phyloP scores from a whole-genome alignment of 2,113 vertebrate genomes.

The Syngnathus scovelli region DNA sequence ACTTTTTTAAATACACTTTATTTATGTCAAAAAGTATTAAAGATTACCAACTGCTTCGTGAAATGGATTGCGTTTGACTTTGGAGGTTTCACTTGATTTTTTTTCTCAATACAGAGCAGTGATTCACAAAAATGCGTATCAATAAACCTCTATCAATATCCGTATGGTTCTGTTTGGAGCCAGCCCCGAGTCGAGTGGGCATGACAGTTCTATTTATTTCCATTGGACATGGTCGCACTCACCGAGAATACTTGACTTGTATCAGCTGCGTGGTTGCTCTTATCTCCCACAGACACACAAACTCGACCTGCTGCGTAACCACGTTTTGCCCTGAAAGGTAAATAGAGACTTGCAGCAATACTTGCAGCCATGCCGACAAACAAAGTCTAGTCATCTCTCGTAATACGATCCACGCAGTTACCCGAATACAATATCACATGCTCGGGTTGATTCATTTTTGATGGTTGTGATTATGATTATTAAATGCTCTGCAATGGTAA shows the following conservation, averaged over 20 bases:
- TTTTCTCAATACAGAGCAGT: background rate
- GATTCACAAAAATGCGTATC: background rate
- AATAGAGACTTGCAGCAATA: constrained; percentile 4
- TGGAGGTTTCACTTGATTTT: background rate
- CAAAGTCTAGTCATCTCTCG: constrained; percentile 19
- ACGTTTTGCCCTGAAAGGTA: constrained; percentile 1
- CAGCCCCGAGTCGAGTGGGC: background rate
- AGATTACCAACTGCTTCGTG: background rate
- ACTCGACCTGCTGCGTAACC: constrained; percentile 1
- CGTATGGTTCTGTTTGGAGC: background rate
- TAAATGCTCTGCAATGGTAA: constrained; percentile 63
- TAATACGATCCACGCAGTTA: constrained; percentile 34
- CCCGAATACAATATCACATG: constrained; percentile 36
- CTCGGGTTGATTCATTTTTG: constrained; percentile 41
- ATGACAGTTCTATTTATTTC: background rate
- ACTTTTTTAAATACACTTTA: background rate
- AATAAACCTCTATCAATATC: background rate
- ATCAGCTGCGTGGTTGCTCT: constrained; percentile 18
- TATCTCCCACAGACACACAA: constrained; percentile 10
- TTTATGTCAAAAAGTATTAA: background rate
- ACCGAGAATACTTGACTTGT: background rate
- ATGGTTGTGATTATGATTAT: constrained; percentile 57
- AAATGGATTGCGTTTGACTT: background rate
- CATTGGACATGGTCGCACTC: background rate
- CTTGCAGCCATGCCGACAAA: constrained; percentile 17